Conservation (phyloP, 2,797 vertebrate genomes). For the Epinephelus malabaricus region DNA sequence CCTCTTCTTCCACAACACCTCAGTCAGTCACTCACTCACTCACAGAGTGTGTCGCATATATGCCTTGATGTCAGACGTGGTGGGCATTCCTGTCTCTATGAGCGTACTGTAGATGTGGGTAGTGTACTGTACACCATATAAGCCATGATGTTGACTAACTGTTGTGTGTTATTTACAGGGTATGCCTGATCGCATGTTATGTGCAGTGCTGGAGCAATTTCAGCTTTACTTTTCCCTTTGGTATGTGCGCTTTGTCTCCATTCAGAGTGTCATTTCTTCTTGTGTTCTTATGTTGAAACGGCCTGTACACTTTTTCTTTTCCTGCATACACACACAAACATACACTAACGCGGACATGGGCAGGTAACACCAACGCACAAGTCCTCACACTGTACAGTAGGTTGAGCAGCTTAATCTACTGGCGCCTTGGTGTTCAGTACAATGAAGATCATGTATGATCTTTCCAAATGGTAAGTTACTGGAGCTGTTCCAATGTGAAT, state of each 20-base stretch:
- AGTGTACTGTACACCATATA: constrained; percentile 87
- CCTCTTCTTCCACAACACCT: constrained; percentile 79
- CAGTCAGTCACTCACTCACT: constrained; percentile 81
- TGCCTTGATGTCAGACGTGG: constrained; percentile 88
- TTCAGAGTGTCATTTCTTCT: constrained; percentile 87
- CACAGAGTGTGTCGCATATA: constrained; percentile 87
- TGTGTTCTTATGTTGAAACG: constrained; percentile 81
- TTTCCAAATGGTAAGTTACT: constrained; percentile 83
- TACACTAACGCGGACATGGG: constrained; percentile 25
- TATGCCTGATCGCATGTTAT: constrained; percentile 94
- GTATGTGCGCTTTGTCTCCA: constrained; percentile 92
- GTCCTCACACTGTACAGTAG: constrained; percentile 46
- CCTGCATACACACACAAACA: constrained; percentile 60
- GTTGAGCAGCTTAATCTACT: constrained; percentile 54
- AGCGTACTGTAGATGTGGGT: constrained; percentile 88
- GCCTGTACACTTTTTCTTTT: constrained; percentile 76
- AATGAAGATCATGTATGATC: constrained; percentile 78
- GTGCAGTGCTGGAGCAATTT: constrained; percentile 93
- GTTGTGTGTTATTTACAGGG: constrained; percentile 93
- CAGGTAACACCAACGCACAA: constrained; percentile 51
- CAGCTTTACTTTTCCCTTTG: constrained; percentile 93
- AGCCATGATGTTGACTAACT: constrained; percentile 91
- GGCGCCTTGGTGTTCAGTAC: constrained; percentile 57
- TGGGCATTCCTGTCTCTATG: constrained; percentile 87
- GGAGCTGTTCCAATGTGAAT: constrained; percentile 75